A percentile compares a stretch with the other conserved stretches of the same genome.
Conservation (phyloP, 2,888 invertebrate species). For the Tolmerus cingulatus region DNA sequence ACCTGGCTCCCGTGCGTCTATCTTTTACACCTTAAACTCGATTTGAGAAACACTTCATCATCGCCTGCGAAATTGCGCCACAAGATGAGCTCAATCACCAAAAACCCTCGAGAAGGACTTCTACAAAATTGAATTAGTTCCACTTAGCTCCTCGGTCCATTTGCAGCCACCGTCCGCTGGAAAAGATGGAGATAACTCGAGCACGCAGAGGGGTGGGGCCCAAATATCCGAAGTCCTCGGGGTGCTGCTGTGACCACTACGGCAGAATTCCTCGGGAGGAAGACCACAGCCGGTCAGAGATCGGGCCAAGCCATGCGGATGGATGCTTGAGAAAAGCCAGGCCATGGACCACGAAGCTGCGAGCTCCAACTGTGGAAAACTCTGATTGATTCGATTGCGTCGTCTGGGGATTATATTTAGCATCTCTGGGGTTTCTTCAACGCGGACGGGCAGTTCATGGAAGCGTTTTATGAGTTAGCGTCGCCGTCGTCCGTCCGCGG, state of each 20-base stretch:
- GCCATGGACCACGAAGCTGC: not conserved
- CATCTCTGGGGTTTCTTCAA: not conserved
- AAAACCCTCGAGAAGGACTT: not conserved
- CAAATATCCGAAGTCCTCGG: not conserved
- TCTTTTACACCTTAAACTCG: not conserved
- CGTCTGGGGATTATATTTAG: not conserved
- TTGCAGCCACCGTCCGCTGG: not conserved
- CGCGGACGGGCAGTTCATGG: not conserved
- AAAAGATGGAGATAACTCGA: not conserved
- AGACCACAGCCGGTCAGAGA: not conserved
- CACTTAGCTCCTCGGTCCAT: not conserved
- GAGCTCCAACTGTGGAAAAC: not conserved
- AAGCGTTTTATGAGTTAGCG: not conserved
- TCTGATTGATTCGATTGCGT: not conserved
- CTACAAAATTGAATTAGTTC: not conserved
- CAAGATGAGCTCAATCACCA: not conserved
- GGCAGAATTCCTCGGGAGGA: not conserved
- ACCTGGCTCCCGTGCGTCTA: not conserved
- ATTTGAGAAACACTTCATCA: not conserved
- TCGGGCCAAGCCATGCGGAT: not conserved
- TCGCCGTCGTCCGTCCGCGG: not conserved
- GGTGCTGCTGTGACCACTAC: not conserved
- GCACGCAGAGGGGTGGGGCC: not conserved
- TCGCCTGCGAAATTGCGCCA: not conserved
- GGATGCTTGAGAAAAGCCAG: not conserved